Evolutionary conservation across 2,888 invertebrate genomes (phyloP), one percentile per base, ranked within the genome.

Genomic region (Coremacera marginata): DNA sequence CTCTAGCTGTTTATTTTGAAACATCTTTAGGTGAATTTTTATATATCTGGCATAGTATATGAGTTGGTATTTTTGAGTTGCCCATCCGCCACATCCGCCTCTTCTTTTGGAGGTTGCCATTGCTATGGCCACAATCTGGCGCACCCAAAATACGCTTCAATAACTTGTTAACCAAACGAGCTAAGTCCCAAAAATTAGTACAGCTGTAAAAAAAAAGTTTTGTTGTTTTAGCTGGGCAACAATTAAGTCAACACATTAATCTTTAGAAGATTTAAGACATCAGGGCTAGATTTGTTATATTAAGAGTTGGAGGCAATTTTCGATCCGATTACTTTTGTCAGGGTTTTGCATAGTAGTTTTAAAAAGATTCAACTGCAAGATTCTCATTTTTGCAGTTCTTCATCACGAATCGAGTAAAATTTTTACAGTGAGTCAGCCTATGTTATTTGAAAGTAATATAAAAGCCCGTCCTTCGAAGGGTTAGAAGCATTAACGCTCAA

Each of bases 101-200:
- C 70, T 76, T 76, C 52, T 31, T 31, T 70, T 57, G 44, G 31
- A 19, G 19, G 19, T 37, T 51, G 34, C 67, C 60, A 51, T 37
- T 37, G 67, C 67, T 34, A 68, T 67, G 55, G 70, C 75, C 75
- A 51, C 76, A 76, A 70, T 63, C 62, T 76, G 76, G 76, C 55
- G 70, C 63, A 76, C 60, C 70, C 62, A 44, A 72, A 72, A 62
- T 60, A n/a, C 34, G 27, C 55, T n/a, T n/a, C 55, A 55, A 34
- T 34, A 65, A 65, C 19, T 70, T 31, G 27, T 19, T 16, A 70
- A 27, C 67, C 34, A 65, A 34, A 44, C 22, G 22, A 37, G 22
- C 19, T 8, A 22, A 34, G 11, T 19, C 37, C 9, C 2, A 19
- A 67, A 44, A 44, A 19, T 44, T 44, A 22, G 9, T 52, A 34